phyloP scores from a whole-genome alignment of 2,888 invertebrate genomes.

The Hermodice carunculata region DNA sequence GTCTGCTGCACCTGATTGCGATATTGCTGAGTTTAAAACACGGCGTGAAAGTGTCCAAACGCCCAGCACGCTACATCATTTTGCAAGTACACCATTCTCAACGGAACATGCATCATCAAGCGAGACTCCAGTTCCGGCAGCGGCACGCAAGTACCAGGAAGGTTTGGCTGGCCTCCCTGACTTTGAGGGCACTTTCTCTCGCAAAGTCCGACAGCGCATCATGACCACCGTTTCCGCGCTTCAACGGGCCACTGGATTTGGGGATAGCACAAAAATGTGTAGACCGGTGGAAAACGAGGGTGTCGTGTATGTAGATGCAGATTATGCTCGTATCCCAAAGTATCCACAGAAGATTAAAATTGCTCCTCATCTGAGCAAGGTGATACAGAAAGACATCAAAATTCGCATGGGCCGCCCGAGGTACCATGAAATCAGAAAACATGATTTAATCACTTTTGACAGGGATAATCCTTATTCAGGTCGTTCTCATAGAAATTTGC shows the following conservation, averaged over 20 bases:
- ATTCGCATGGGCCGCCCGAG: slow-evolving; percentile 60
- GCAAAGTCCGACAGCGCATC: slow-evolving; percentile 6
- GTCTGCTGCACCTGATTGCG: neutral
- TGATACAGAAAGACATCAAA: slow-evolving; percentile 56
- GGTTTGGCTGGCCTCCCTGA: neutral
- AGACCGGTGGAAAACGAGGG: slow-evolving; percentile 9
- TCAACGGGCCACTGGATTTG: slow-evolving; percentile 9
- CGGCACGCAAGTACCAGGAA: neutral
- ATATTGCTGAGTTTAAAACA: neutral
- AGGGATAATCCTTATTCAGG: slow-evolving; percentile 47
- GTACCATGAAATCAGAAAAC: slow-evolving; percentile 51
- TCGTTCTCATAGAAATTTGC: slow-evolving; percentile 80
- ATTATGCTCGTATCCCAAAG: slow-evolving; percentile 50
- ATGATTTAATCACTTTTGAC: slow-evolving; percentile 54
- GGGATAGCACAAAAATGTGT: slow-evolving; percentile 4
- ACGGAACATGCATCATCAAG: neutral
- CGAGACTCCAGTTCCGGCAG: neutral
- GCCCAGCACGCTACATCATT: no score
- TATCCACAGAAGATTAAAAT: slow-evolving; percentile 58
- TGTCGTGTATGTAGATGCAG: slow-evolving; percentile 46
- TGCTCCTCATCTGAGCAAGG: slow-evolving; percentile 56
- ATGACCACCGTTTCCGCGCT: neutral
- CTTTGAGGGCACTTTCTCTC: slow-evolving; percentile 10
- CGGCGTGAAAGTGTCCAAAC: no score
- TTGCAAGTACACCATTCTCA: no score